A percentile compares a stretch with the other conserved stretches of the same genome.
Conservation (phyloP, 2,888 invertebrate species). For the Microchrysa polita region DNA sequence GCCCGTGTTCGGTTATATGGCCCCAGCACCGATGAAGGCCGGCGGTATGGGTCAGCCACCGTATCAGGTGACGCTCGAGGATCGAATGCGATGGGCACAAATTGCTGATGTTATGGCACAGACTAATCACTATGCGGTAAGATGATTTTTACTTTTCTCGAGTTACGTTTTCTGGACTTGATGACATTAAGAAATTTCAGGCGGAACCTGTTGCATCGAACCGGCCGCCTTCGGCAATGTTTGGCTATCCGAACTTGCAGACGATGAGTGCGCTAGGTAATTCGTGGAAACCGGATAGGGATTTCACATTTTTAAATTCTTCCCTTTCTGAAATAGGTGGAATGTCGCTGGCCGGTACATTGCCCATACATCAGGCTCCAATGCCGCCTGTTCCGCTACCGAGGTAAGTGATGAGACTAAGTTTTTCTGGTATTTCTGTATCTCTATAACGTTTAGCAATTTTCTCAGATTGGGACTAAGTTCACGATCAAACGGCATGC, state of each 20-base stretch:
- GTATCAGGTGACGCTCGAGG: constrained; percentile 80
- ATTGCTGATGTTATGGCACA: constrained; percentile 89
- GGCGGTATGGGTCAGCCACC: constrained; percentile 76
- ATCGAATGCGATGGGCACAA: constrained; percentile 87
- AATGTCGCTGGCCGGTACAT: constrained; percentile 66
- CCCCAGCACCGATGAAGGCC: constrained; percentile 76
- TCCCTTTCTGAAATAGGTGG: constrained; percentile 56
- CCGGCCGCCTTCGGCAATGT: constrained; percentile 84
- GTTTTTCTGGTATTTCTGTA: not conserved
- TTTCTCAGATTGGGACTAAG: constrained; percentile 58
- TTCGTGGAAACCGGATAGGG: not conserved
- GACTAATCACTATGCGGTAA: constrained; percentile 84
- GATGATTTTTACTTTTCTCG: constrained; percentile 54
- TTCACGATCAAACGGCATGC: constrained; percentile 65
- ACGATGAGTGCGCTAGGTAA: constrained; percentile 59
- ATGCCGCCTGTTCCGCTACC: constrained; percentile 80
- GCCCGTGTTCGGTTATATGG: constrained; percentile 89
- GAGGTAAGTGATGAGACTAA: constrained; percentile 65
- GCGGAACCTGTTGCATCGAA: constrained; percentile 78
- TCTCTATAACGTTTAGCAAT: constrained; percentile 1
- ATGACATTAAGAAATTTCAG: constrained; percentile 61
- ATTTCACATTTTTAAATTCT: not conserved
- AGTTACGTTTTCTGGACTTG: not conserved
- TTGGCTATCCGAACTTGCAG: constrained; percentile 77
- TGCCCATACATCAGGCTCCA: constrained; percentile 64